Base-by-base conservation (phyloP, 2,888 invertebrate genomes). In the Monochamus alternatus region DNA sequence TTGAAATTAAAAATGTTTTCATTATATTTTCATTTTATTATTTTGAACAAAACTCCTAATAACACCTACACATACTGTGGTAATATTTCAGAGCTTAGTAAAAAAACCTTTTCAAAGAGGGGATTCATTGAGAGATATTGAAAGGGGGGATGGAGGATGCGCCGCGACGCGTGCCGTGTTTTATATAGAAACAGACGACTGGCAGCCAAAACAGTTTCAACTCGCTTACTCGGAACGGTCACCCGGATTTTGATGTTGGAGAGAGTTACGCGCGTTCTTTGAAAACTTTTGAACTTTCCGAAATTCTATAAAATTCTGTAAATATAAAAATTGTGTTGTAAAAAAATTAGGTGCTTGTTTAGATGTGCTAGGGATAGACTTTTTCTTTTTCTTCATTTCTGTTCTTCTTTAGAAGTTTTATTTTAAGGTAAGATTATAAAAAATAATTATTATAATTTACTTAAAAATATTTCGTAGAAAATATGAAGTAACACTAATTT, bases 111-210 rank as follows among this genome's bases (percentile, higher is more conserved):
- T 8, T 30, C 2, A 22, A 69, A 60, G 59, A 44, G 69, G 69
- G 69, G 68, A 47, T 60, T 44, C 44, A 64, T 60, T 51, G n/a
- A 60, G 60, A 60, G 14, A 10, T 44, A 22, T 60, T n/a, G 69
- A 47, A 51, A 60, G 69, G 51, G 51, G 69, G 69, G 69, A 69
- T 69, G 47, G 69, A 69, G 83, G 81, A 81, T 84, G 85, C 85
- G 85, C 84, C 84, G 80, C 82, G 84, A 84, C 81, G 83, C 81
- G 73, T 77, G 73, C 80, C 81, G 79, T 79, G 80, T 78, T 78
- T 78, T 85, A 85, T 84, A 84, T 77, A 80, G 75, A 63, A 72
- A 73, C 75, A 69, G 72, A 43, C 75, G 59, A 63, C 68, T 73
- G 69, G 59, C 74, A 66, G 70, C 69, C 75, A 75, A 75, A 74